Base-by-base conservation (phyloP, 2,113 vertebrate genomes). In the Otus sunia region DNA sequence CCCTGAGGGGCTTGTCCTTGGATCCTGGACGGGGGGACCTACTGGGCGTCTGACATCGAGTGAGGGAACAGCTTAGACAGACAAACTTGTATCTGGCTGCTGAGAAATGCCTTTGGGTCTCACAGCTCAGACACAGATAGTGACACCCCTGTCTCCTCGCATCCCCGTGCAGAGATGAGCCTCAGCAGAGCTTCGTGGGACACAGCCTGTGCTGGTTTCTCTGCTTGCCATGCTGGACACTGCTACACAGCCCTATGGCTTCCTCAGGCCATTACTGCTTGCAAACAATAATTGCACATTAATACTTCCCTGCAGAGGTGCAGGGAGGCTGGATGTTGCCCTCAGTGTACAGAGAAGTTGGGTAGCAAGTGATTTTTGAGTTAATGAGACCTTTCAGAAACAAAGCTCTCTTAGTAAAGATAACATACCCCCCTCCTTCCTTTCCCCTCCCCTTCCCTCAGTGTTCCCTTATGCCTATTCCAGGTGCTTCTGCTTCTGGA, bases 401-500 rank as follows among this genome's bases (percentile, higher is more conserved):
- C 45, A 75, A 89, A 74, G 18, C 32, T 75, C 10, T 88, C 47
- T 41, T 80, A 39, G 37, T 39, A 91, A 73, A 76, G 34, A 78
- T 17, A 69, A 82, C 47, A 82, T 27, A 66, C 10, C 9, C 12
- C 23, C 6, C 13, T 62, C 23, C 12, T 71, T 56, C 4, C 8
- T 86, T 88, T 75, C 30, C 41, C 43, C 15, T 95, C 17, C 29
- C 9, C 0, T 7, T 81, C 13, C 18, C 43, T 21, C 59, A 78
- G 39, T 27, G 22, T 14, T 91, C 50, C 32, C 52, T 92, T 79
- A 59, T 85, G 90, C 77, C 60, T 82, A 60, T 90, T 95, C 90
- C 95, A 97, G 91, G 80, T 94, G 88, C 83, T 94, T 84, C 92
- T 95, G 81, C 83, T 95, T 90, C 80, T 90, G 88, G 67, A 94